Conservation (phyloP, 2,797 vertebrate species). For the Limnodromus scolopaceus region DNA sequence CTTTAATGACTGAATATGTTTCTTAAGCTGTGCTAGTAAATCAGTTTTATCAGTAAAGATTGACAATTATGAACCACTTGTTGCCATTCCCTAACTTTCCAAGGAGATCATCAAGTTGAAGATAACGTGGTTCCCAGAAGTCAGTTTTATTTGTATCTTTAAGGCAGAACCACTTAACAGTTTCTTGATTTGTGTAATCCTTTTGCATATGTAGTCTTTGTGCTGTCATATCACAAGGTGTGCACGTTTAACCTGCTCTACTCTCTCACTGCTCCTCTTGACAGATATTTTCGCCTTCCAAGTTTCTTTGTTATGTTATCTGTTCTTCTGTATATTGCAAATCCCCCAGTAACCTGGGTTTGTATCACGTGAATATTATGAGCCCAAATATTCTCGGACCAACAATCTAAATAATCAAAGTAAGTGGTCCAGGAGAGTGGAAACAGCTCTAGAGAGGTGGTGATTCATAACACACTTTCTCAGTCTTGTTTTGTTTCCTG, state of each 20-base stretch:
- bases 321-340: background rate
- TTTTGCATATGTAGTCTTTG: background rate
- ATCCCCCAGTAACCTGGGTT: background rate
- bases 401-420: constrained; percentile 4
- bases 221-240: background rate
- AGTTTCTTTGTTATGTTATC: background rate
- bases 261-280: background rate
- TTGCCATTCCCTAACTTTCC: background rate
- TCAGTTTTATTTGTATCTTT: background rate
- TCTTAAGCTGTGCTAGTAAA: background rate
- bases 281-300: background rate
- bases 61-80: background rate
- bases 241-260: background rate
- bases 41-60: background rate
- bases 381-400: background rate
- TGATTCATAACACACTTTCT: constrained; percentile 48
- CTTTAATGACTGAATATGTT: background rate
- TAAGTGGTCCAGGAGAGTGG: constrained; percentile 7
- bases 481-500: constrained; percentile 60
- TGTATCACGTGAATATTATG: background rate
- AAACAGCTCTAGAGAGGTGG: background rate
- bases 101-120: background rate
- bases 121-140: background rate
- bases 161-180: background rate
- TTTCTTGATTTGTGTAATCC: constrained; percentile 56